Base-by-base conservation (phyloP, 2,888 invertebrate genomes). In the Nesidiocoris tenuis region DNA sequence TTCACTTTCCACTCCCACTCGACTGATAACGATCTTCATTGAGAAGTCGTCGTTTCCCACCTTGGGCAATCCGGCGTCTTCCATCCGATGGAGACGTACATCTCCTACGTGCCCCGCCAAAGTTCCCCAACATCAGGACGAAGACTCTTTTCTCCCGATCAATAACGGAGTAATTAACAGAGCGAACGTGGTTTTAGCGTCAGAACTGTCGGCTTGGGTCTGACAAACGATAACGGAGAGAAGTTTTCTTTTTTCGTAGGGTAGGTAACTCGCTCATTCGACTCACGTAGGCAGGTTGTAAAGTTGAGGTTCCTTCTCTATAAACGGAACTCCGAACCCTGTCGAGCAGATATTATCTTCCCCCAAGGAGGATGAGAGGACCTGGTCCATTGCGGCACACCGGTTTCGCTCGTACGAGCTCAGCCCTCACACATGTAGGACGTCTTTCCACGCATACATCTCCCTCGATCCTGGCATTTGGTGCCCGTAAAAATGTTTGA, bases 141-240 rank as follows among this genome's bases (percentile, higher is more conserved):
- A 39, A 63, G 25, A 63, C 63, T 23, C 70, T 70, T 70, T 70
- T 70, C 39, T 39, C 39, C 39, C 39, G 12, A 39, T 70, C 70
- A 70, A 70, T 70, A 70, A 70, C 70, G 59, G 70, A 59, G 59
- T 70, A 70, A 70, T 70, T 70, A 70, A 70, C 57, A 59, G 70
- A 21, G 23, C 70, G 70, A 24, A 70, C 70, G 70, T 70, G 70
- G 59, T 70, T 22, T 70, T 12, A 39, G 39, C 39, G 39, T 39
- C 39, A 39, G 59, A 24, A 23, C 12, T 24, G 5, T 1, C 5
- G 24, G 19, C 39, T 39, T 39, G 39, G 23, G 39, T 39, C 39
- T 39, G 39, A 39, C 39, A 12, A 39, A 39, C n/a, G 65, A 65
- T 65, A 65, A 65, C 65, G 65, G 65, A 65, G 65, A 12, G 12